These are phyloP conservation scores for Coelopa frigida DNA, from an alignment of 1,140 invertebrate species.

Conservation along the genomic window DNA sequence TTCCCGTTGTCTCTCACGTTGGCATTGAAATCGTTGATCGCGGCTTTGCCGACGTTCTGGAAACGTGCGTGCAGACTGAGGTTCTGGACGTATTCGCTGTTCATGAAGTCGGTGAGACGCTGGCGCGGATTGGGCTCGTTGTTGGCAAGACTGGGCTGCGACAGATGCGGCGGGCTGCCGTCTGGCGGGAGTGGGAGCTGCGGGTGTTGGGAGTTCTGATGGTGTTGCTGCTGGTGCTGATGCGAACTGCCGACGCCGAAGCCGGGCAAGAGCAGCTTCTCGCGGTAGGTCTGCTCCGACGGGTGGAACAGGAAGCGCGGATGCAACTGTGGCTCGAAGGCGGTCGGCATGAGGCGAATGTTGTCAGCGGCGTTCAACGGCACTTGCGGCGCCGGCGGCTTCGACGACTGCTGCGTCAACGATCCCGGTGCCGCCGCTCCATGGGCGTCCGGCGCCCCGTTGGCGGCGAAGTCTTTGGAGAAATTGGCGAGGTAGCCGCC, in stretches of 20 bases:
- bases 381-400: too few relatives aligned
- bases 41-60: conserved; percentile 18
- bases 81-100: conserved; percentile 35
- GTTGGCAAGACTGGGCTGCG: too few relatives aligned
- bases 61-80: conserved; percentile 28
- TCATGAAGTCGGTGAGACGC: conserved; percentile 33
- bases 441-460: too few relatives aligned
- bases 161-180: background rate
- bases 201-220: background rate
- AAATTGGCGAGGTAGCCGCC: conserved; percentile 24
- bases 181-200: background rate
- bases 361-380: too few relatives aligned
- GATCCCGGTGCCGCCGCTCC: background rate
- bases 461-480: conserved; percentile 1
- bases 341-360: too few relatives aligned
- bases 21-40: too few relatives aligned
- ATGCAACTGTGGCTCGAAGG: conserved; percentile 11
- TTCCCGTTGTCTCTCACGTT: background rate
- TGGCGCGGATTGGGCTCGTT: conserved; percentile 28
- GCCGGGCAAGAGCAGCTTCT: background rate
- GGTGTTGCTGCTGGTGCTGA: background rate
- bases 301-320: conserved; percentile 25
- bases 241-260: background rate
- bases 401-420: conserved; percentile 1
- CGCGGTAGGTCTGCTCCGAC: conserved; percentile 8